These are phyloP conservation scores for Andrena dorsata DNA, from an alignment of 2,888 invertebrate genomes.

Conservation along the genomic window DNA sequence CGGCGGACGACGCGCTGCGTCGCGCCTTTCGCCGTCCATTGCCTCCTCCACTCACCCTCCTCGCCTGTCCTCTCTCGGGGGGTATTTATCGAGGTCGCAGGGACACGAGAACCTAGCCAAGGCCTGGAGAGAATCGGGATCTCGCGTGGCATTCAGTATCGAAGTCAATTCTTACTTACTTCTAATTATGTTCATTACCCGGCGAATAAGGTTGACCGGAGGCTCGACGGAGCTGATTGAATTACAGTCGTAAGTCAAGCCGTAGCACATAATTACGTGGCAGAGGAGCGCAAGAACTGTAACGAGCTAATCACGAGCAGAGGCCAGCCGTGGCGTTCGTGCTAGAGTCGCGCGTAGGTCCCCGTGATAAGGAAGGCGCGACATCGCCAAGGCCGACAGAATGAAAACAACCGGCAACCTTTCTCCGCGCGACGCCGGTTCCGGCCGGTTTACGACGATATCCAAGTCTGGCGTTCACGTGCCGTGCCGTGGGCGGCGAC, in stretches of 20 bases:
- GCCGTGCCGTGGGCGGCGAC: constrained; percentile 62
- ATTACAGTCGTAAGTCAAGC: background rate
- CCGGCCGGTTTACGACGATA: constrained; percentile 26
- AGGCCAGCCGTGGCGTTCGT: background rate
- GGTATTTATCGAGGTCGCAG: constrained; percentile 67
- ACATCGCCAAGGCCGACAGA: constrained; percentile 66
- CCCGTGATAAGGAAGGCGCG: constrained; percentile 63
- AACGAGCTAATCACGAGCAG: background rate
- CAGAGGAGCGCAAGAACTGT: constrained; percentile 6
- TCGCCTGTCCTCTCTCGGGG: constrained; percentile 51
- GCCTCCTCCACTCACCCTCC: constrained; percentile 34
- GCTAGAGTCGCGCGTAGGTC: background rate
- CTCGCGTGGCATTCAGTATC: background rate
- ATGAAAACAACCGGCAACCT: constrained; percentile 57
- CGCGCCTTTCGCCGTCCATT: constrained; percentile 69
- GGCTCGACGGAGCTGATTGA: constrained; percentile 1
- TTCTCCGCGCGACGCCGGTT: constrained; percentile 41
- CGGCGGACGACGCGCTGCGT: constrained; percentile 52
- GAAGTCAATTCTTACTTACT: background rate
- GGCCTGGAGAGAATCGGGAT: background rate
- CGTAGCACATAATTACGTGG: background rate
- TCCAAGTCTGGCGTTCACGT: constrained; percentile 48
- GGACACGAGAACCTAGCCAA: constrained; percentile 18
- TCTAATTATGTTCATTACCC: too few relatives aligned
- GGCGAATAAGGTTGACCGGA: too few relatives aligned